Base-by-base conservation (phyloP, 2,888 invertebrate species). In the Elysia crispata region DNA sequence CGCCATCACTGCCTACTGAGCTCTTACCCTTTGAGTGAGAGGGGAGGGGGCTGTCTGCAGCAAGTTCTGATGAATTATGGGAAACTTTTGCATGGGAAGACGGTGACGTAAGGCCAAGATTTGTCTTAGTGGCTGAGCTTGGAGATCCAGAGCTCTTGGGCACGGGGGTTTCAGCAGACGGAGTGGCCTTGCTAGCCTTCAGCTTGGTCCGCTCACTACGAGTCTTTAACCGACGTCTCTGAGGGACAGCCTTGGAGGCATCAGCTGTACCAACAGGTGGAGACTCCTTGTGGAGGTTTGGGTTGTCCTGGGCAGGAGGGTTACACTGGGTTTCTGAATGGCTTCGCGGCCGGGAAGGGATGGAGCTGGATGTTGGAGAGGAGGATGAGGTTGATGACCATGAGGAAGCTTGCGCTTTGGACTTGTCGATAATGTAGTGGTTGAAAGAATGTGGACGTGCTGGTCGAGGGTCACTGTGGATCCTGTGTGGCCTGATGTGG, bases 361-460 rank as follows among this genome's bases (percentile, higher is more conserved):
- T 3, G 11, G 41, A 3, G 41, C 41, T 41, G 41, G 41, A 41
- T 41, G 41, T 3, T 41, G 41, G 11, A 3, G 41, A 3, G 41
- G 41, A 41, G 11, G 41, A 11, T 41, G 41, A 41, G 41, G 41
- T 41, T 11, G 41, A 41, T 41, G 41, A 41, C 5, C 5, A 41
- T 3, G 77, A 72, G 8, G 78, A 50, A 20, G 49, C 23, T 23
- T 69, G 23, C 23, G 74, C 41, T 18, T 57, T 74, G 18, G 66
- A n/a, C 66, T 79, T 74, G 79, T 74, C 74, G 28, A 80, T 76
- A 66, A 76, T 72, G 76, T 76, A 80, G 67, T 80, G 80, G 28
- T 76, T 54, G 76, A 80, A 80, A 20, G 80, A 80, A n/a, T 76
- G 76, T 33, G 76, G 80, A n/a, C 79, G 64, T 1, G 11, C 33